Evolutionary conservation across 2,888 invertebrate species (phyloP), one percentile per base, ranked within the genome.

Genomic region (Cinara cedri): DNA sequence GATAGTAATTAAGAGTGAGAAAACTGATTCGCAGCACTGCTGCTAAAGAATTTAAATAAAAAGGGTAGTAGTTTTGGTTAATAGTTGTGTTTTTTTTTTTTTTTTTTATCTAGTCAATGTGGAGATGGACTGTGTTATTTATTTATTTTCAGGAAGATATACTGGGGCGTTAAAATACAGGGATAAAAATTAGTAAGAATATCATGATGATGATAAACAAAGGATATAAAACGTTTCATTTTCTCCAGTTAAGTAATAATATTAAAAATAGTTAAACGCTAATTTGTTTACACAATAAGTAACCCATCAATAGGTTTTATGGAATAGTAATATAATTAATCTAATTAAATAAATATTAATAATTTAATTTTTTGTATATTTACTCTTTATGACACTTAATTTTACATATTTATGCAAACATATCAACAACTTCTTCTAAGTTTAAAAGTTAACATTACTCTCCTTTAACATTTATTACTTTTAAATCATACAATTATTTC

Each of bases 391-490:
- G 21, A 11, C 3, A 21, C 11, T 21, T 21, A 55, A 6, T 55
- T 19, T 10, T 46, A 44, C n/a, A n/a, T n/a, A n/a, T n/a, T n/a
- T n/a, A n/a, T n/a, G 34, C 14, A 21, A 42, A 42, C 34, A 66
- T 66, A 44, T 66, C 65, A 46, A 63, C 42, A 66, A 46, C 65
- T 66, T 66, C 19, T 44, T 66, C 42, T 46, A 66, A 19, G 13
- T 66, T 44, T 11, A 66, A 19, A 44, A 46, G 34, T 19, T 19
- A 19, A 19, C 46, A 44, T 19, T 66, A 42, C n/a, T 68, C 68
- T 49, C 68, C 51, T 68, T 68, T 26, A 68, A 68, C 46, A 49
- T 51, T 51, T n/a, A 62, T 62, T 34, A 62, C 34, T n/a, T 34
- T 60, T n/a, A 72, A 54, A 71, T 19, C 54, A 57, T 21, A 44